Conservation (phyloP, 2,888 invertebrate genomes). For the Eupithecia vulgata region DNA sequence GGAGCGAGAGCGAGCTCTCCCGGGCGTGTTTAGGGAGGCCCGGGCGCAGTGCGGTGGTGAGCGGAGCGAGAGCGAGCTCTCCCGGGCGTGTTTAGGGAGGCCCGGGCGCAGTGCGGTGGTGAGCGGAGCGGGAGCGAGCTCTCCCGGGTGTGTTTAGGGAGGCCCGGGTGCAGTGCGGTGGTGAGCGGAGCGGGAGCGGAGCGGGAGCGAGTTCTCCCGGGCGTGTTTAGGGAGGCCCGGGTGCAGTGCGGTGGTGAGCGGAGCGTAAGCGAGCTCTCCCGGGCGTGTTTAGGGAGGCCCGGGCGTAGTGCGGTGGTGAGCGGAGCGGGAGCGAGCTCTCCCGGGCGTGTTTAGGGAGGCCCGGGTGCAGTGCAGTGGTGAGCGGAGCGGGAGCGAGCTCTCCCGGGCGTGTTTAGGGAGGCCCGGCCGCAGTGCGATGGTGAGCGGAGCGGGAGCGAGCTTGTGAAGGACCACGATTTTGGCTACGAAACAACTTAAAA, state of each 20-base stretch:
- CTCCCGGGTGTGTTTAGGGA: no score
- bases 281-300: constrained; percentile 33
- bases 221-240: constrained; percentile 28
- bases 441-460: no score
- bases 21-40: no score
- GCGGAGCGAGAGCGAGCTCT: no score
- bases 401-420: no score
- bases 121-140: no score
- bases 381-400: no score
- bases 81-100: constrained; percentile 37
- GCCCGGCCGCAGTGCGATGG: no score
- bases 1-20: no score
- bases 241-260: background rate
- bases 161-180: no score
- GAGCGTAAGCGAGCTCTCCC: constrained; percentile 34
- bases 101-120: background rate
- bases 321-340: constrained; percentile 28
- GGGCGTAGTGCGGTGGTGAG: background rate
- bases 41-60: no score
- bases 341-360: constrained; percentile 35
- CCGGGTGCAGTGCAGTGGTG: background rate
- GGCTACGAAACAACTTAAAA: background rate
- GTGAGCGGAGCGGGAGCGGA: background rate
- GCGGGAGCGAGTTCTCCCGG: constrained; percentile 33
- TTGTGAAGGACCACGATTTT: background rate